Conservation (phyloP, 2,888 invertebrate species). For the Sabellastarte sp. region DNA sequence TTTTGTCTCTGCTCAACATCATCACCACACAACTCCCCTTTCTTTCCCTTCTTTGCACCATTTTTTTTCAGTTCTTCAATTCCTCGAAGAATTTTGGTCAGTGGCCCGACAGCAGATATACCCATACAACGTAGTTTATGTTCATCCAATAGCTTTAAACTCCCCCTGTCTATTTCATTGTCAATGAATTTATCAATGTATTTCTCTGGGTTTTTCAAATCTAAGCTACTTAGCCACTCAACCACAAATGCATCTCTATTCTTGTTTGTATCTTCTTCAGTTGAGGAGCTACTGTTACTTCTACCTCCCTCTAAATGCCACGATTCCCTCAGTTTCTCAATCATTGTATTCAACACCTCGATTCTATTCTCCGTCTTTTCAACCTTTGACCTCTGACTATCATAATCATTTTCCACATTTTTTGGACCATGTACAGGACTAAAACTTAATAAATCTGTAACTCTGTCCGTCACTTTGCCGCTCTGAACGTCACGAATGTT, state of each 20-base stretch:
- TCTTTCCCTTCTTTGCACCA: no score
- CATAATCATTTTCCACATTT: no score
- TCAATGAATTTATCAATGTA: constrained; percentile 43
- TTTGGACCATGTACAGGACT: not conserved
- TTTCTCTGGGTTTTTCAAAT: constrained; percentile 36
- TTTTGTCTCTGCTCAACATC: no score
- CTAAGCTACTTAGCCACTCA: constrained; percentile 39
- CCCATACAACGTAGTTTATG: constrained; percentile 43
- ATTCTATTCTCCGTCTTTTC: not conserved
- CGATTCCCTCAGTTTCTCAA: not conserved
- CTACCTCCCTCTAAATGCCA: not conserved
- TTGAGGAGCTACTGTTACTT: no score
- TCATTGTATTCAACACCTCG: constrained; percentile 3
- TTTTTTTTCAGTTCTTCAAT: constrained; percentile 32
- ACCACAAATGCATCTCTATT: constrained; percentile 34
- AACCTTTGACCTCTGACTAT: not conserved
- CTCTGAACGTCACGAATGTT: not conserved
- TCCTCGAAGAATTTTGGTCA: constrained; percentile 44
- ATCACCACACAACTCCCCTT: no score
- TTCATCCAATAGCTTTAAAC: constrained; percentile 37
- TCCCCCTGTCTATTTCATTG: constrained; percentile 45
- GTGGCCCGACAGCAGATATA: constrained; percentile 40
- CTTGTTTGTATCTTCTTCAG: not conserved
- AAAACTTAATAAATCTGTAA: no score
- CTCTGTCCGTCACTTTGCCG: not conserved